Evolutionary conservation across 2,113 vertebrate genomes (phyloP), one percentile per base, ranked within the genome.

Genomic region (Butastur rufipennis): DNA sequence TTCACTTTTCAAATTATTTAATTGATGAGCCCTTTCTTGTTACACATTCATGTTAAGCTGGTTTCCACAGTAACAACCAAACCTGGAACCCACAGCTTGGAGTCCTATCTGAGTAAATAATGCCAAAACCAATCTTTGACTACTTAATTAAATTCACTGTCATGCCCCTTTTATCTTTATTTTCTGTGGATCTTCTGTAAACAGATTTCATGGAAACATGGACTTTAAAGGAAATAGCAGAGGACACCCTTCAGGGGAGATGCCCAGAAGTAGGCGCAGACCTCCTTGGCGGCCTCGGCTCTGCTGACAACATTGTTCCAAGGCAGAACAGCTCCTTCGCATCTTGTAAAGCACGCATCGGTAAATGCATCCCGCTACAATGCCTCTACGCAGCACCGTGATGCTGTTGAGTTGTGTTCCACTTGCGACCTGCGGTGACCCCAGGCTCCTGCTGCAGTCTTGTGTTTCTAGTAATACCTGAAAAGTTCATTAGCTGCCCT

Each of bases 11-110:
- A 91, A 96, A 94, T 96, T 55, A 86, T 95, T 97, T 96, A 97
- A 95, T 96, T 97, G 97, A 95, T 86, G 94, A 97, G 74, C 93
- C 88, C 81, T 97, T 93, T 94, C 96, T 92, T 89, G 92, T 94
- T 84, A 83, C 89, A 87, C 95, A 75, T 83, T 58, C 80, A 32
- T 11, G 43, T 95, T 90, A 40, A 87, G 74, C 87, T 73, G 94
- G 97, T 98, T 98, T 97, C 97, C 97, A 97, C 97, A 98, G 97
- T 96, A 98, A 98, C 97, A 96, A 91, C 94, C 95, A 70, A 95
- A 96, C 91, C 94, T 71, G 88, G 90, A 91, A 95, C 74, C 93
- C 81, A 0, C 62, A 93, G 95, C 95, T 91, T 34, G 43, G 74
- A 97, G 93, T 53, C 84, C 67, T 86, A 29, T 59, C 96, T 89